A percentile compares a stretch with the other conserved stretches of the same genome.
phyloP scores from a whole-genome alignment of 2,888 invertebrate species.

The Napeogenes sylphis region DNA sequence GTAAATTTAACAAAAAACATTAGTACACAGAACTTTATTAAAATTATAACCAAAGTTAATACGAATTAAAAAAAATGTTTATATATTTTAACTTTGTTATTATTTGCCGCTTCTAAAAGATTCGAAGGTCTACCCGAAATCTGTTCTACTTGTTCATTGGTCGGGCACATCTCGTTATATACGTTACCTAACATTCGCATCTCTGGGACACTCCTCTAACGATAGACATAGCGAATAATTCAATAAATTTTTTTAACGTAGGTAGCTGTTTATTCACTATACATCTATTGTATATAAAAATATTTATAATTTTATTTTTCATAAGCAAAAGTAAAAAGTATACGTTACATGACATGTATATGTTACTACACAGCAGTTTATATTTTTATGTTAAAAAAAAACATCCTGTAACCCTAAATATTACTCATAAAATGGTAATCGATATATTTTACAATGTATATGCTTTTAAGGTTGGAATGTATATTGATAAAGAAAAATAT shows the following conservation, averaged over 20 bases:
- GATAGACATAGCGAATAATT: slow-evolving; percentile 37
- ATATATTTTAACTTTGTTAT: background rate
- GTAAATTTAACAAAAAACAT: background rate
- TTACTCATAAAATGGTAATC: too few relatives aligned
- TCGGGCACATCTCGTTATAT: slow-evolving; percentile 64
- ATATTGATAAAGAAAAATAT: too few relatives aligned
- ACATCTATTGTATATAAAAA: too few relatives aligned
- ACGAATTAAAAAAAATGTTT: background rate
- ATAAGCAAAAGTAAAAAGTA: too few relatives aligned
- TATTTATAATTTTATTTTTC: too few relatives aligned
- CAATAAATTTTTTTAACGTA: background rate
- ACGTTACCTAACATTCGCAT: slow-evolving; percentile 60
- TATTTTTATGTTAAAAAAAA: too few relatives aligned
- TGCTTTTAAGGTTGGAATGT: too few relatives aligned
- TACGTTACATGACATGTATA: too few relatives aligned
- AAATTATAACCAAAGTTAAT: background rate
- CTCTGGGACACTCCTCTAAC: slow-evolving; percentile 28
- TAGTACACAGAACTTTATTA: background rate
- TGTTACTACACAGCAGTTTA: too few relatives aligned
- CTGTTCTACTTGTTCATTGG: slow-evolving; percentile 65
- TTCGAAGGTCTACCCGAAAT: slow-evolving; percentile 40
- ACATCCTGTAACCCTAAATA: too few relatives aligned
- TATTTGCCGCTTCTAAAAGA: slow-evolving; percentile 24
- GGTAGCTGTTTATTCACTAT: background rate
- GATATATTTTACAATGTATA: too few relatives aligned